phyloP scores from a whole-genome alignment of 1,140 invertebrate species.

The Bombus balteatus region DNA sequence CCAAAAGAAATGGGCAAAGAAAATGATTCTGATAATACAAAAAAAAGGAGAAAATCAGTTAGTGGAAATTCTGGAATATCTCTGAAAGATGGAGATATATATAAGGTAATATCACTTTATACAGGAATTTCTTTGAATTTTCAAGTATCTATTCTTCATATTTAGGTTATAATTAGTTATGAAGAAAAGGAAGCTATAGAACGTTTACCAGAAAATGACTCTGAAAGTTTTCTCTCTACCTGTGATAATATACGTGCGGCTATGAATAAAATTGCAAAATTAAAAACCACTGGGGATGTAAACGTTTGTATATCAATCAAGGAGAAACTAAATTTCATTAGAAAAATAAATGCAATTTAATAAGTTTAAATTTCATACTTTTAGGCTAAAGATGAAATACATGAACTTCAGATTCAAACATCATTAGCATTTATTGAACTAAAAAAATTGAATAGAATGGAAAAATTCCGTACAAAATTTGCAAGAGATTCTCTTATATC shows the following conservation, averaged over 20 bases:
- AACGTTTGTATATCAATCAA: constrained; percentile 76
- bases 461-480: constrained; percentile 92
- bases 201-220: constrained; percentile 87
- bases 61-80: constrained; percentile 53
- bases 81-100: constrained; percentile 75
- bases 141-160: constrained; percentile 21
- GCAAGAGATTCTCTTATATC: constrained; percentile 90
- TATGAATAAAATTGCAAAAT: constrained; percentile 86
- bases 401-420: constrained; percentile 87
- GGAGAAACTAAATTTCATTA: constrained; percentile 20
- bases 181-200: constrained; percentile 89
- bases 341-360: constrained; percentile 6
- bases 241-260: constrained; percentile 87
- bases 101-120: constrained; percentile 72
- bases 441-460: constrained; percentile 95
- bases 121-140: constrained; percentile 3
- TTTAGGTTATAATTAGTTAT: constrained; percentile 85
- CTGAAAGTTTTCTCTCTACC: constrained; percentile 86
- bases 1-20: constrained; percentile 76
- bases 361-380: constrained; percentile 55
- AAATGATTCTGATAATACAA: constrained; percentile 70
- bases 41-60: constrained; percentile 74
- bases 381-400: constrained; percentile 85
- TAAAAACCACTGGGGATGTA: constrained; percentile 84
- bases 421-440: constrained; percentile 90